These are phyloP conservation scores for Eubasilissa splendida DNA, from an alignment of 2,888 invertebrate genomes.

Conservation along the genomic window DNA sequence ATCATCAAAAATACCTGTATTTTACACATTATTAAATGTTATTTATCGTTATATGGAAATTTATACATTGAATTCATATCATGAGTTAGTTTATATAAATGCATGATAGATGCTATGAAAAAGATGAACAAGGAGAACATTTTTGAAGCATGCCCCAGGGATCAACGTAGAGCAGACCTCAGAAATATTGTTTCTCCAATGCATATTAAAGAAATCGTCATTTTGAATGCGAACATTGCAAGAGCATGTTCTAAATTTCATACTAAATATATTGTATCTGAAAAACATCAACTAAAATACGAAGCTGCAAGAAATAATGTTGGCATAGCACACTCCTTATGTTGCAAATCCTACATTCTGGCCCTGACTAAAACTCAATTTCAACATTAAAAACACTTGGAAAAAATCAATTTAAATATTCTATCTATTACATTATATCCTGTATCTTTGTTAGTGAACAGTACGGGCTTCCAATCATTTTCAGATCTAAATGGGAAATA, in stretches of 20 bases:
- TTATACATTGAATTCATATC: constrained; percentile 32
- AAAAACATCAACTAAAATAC: constrained; percentile 22
- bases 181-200: constrained; percentile 1
- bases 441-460: too few species aligned
- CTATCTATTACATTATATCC: too few species aligned
- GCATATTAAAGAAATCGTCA: neutral
- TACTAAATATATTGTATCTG: constrained; percentile 23
- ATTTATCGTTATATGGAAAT: constrained; percentile 22
- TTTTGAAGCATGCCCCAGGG: neutral
- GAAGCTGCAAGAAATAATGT: constrained; percentile 31
- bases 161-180: neutral
- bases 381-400: too few species aligned
- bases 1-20: constrained; percentile 41
- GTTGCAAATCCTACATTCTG: neutral
- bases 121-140: neutral
- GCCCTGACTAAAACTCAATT: neutral
- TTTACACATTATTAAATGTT: constrained; percentile 29
- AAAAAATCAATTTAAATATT: too few species aligned
- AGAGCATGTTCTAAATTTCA: too few species aligned
- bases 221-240: too few species aligned
- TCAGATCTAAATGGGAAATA: constrained; percentile 4
- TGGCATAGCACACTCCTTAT: constrained; percentile 5
- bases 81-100: constrained; percentile 27
- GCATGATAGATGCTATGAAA: neutral
- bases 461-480: neutral